phyloP scores from a whole-genome alignment of 2,113 vertebrate species.

The Phaethon lepturus region DNA sequence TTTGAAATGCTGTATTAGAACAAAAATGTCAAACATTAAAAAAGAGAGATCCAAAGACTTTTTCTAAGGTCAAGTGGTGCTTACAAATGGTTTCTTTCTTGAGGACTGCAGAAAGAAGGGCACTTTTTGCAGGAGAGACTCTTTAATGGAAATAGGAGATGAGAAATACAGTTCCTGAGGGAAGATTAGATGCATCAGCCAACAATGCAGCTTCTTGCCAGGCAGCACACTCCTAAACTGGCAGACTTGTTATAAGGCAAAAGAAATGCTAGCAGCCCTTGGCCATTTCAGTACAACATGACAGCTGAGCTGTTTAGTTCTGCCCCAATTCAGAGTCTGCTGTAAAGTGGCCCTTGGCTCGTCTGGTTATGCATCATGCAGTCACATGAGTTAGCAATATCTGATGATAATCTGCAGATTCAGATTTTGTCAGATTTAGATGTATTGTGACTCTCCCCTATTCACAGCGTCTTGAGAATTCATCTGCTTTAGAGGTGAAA shows the following conservation, averaged over 20 bases:
- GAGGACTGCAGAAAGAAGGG: neutral
- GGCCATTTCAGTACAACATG: slow-evolving; percentile 21
- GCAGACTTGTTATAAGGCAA: slow-evolving; percentile 46
- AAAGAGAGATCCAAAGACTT: neutral
- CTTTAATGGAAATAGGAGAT: slow-evolving; percentile 39
- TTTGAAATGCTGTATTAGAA: neutral
- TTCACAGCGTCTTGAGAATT: neutral
- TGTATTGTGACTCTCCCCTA: neutral
- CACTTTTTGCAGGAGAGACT: neutral
- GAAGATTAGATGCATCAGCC: slow-evolving; percentile 52
- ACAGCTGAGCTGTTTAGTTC: slow-evolving; percentile 72
- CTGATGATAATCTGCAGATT: slow-evolving; percentile 6
- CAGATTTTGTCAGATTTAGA: neutral
- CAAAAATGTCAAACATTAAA: neutral
- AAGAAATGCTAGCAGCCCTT: slow-evolving; percentile 32
- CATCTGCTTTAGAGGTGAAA: neutral
- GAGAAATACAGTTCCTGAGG: slow-evolving; percentile 52
- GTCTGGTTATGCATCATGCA: neutral
- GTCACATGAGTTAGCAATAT: slow-evolving; percentile 28
- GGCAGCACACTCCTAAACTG: slow-evolving; percentile 34
- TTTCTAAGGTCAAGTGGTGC: neutral
- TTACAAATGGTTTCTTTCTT: neutral
- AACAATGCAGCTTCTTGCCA: slow-evolving; percentile 50
- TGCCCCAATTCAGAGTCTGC: slow-evolving; percentile 64
- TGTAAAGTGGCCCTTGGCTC: slow-evolving; percentile 44